Evolutionary conservation across 2,797 vertebrate species (phyloP).

Genomic region (Sebastes dallii): DNA sequence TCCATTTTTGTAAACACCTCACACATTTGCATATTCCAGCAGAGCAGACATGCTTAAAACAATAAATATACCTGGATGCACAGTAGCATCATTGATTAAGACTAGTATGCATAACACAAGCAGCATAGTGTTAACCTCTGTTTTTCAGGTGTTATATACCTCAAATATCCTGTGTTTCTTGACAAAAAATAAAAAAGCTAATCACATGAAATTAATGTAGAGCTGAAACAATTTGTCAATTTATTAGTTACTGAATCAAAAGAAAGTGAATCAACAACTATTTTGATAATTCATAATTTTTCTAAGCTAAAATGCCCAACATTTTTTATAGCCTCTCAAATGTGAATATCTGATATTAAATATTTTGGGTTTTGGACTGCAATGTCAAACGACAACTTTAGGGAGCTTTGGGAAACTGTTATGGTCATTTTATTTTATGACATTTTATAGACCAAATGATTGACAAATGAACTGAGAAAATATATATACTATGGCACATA

Average conservation of each 20-base stretch:
- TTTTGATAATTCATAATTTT: not conserved
- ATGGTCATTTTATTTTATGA: not conserved
- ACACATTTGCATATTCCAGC: conserved; percentile 54
- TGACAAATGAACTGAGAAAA: not conserved
- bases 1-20: conserved; percentile 75
- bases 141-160: not conserved
- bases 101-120: not conserved
- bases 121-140: not conserved
- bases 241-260: not conserved
- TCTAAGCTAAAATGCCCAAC: not conserved
- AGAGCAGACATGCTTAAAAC: conserved; percentile 15
- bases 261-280: not conserved
- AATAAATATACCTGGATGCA: not conserved
- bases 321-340: not conserved
- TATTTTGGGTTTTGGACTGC: not conserved
- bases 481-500: not conserved
- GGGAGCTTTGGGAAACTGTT: not conserved
- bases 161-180: not conserved
- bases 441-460: not conserved
- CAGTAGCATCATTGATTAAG: not conserved
- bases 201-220: not conserved
- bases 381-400: not conserved
- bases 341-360: not conserved
- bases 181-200: not conserved
- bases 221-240: not conserved